Evolutionary conservation across 2,113 vertebrate genomes (phyloP).

Genomic region (Cyprinus carpio): DNA sequence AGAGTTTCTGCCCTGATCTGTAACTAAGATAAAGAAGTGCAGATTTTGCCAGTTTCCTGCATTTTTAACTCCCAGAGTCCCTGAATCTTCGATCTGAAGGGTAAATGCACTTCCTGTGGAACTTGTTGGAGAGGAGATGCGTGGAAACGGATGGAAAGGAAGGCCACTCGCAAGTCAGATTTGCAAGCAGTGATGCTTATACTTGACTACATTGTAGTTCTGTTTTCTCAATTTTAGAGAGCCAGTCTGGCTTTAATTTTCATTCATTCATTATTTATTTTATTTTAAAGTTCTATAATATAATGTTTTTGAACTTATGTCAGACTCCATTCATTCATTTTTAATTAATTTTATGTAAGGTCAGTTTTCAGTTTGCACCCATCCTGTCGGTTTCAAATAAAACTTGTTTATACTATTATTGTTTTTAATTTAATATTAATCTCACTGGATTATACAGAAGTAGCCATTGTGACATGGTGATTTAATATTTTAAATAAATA

Average conservation of each 20-base stretch:
- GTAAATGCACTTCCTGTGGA: constrained; percentile 11
- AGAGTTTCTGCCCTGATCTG: constrained; percentile 29
- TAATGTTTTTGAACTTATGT: not conserved
- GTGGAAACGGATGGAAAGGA: not conserved
- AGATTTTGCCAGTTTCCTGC: constrained; percentile 34
- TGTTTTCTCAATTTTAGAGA: not conserved
- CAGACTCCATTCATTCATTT: not conserved
- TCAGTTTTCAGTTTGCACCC: not conserved
- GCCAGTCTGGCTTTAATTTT: too few relatives aligned
- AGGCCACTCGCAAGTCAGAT: not conserved
- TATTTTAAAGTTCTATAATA: not conserved
- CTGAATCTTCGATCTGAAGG: not conserved
- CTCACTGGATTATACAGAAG: not conserved
- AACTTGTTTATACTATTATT: not conserved
- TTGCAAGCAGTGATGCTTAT: not conserved
- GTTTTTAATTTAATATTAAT: not conserved
- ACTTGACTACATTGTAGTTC: not conserved
- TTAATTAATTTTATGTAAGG: not conserved
- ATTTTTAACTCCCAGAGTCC: constrained; percentile 6
- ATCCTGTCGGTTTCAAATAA: not conserved
- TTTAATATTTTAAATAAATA: not conserved
- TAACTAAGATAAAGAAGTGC: constrained; percentile 39
- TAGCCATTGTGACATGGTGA: not conserved
- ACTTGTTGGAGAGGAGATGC: not conserved
- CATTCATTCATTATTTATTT: too few relatives aligned